These are phyloP conservation scores for Morone chrysops DNA, from an alignment of 2,113 vertebrate species.

Conservation along the genomic window DNA sequence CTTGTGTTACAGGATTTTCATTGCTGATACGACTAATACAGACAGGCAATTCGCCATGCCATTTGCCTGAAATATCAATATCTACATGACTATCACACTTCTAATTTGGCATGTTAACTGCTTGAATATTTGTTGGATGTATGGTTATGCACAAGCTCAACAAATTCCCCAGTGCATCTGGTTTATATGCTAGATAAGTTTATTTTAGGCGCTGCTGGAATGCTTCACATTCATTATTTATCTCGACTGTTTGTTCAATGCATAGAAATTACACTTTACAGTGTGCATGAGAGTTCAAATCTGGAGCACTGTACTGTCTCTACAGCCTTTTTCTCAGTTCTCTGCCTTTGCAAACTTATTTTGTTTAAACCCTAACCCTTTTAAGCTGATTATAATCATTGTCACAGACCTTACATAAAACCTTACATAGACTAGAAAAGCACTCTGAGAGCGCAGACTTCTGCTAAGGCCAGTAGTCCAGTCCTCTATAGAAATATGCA, in stretches of 20 bases:
- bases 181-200: constrained; percentile 62
- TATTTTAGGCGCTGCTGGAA: constrained; percentile 53
- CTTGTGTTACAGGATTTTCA: constrained; percentile 36
- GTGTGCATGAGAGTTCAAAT: constrained; percentile 12
- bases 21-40: not conserved
- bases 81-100: not conserved
- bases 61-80: not conserved
- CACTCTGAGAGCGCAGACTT: too few relatives aligned
- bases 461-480: too few relatives aligned
- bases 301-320: not conserved
- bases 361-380: too few relatives aligned
- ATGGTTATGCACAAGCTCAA: not conserved
- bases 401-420: not conserved
- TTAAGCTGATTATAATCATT: not conserved
- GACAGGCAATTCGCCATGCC: not conserved
- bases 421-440: too few relatives aligned
- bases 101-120: not conserved
- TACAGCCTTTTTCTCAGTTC: not conserved
- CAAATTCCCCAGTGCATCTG: constrained; percentile 26
- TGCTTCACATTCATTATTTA: constrained; percentile 67
- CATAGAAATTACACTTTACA: constrained; percentile 37
- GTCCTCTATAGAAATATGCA: too few relatives aligned
- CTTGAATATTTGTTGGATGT: not conserved
- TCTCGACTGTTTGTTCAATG: constrained; percentile 40
- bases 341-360: not conserved